A percentile compares a stretch with the other conserved stretches of the same genome.
Evolutionary conservation across 1,140 invertebrate species (phyloP).

Genomic region (Saccostrea echinata): DNA sequence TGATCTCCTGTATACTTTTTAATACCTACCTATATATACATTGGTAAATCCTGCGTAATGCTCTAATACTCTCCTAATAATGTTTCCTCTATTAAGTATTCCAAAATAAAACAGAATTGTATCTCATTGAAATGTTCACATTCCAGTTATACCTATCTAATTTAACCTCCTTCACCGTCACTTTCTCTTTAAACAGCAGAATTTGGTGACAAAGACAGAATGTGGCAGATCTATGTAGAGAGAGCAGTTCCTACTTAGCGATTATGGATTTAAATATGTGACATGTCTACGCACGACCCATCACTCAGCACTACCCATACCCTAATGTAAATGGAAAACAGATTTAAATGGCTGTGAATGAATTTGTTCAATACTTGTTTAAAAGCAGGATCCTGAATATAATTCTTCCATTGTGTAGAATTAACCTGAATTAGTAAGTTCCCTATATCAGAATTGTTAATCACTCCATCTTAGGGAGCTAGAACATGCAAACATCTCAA

Average conservation of each 20-base stretch:
- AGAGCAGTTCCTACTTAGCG: neutral
- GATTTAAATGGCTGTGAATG: slow-evolving; percentile 34
- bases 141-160: neutral
- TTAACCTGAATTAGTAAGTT: slow-evolving; percentile 7
- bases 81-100: neutral
- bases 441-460: neutral
- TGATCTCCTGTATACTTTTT: too few species aligned
- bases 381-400: slow-evolving; percentile 9
- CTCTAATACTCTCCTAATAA: neutral
- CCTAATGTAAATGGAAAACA: slow-evolving; percentile 23
- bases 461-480: neutral
- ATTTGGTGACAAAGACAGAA: neutral
- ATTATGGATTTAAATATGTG: slow-evolving; percentile 35
- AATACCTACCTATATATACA: neutral
- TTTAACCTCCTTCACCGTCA: neutral
- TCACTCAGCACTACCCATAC: slow-evolving; percentile 19
- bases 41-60: neutral
- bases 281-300: slow-evolving; percentile 15
- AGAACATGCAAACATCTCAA: neutral
- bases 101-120: neutral
- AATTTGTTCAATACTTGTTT: slow-evolving; percentile 14
- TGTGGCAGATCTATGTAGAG: slow-evolving; percentile 6
- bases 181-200: slow-evolving; percentile 4
- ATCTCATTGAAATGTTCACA: neutral
- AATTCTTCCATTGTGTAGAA: neutral